Evolutionary conservation across 1,140 invertebrate genomes (phyloP), one percentile per base, ranked within the genome.

Genomic region (Aphelinus certus): DNA sequence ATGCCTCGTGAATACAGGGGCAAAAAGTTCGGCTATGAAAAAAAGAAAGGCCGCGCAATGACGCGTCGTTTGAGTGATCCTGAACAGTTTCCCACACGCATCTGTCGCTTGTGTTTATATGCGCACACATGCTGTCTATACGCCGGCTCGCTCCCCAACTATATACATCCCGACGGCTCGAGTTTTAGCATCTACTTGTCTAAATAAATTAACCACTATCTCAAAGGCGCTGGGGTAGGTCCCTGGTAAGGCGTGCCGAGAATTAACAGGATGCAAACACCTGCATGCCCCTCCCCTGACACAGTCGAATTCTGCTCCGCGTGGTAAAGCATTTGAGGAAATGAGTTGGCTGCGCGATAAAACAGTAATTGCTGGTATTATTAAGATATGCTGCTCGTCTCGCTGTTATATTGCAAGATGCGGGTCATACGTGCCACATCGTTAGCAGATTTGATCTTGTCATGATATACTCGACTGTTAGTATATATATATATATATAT

Each of bases 61-160:
- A 48, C 46, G 1, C 45, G 45, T 63, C 46, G 60, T 62, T 62
- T 47, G 6, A n/a, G 63, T 65, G 63, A 65, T 65, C 63, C 51
- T 65, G 26, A 26, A 65, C 63, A 65, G 63, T 49, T 65, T 65
- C 63, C 63, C 63, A 65, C 48, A 49, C 61, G 43, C 63, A 65
- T 65, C 63, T 65, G 63, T 46, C 61, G 26, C 26, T 26, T 3
- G 9, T 53, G 63, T 65, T 51, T 65, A 51, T 49, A 49, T 3
- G 49, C n/a, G 10, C 63, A 53, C 7, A n/a, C 51, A 48, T 47
- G 49, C 48, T 47, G 63, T 26, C 26, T 26, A 26, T 26, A 26
- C 26, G 26, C 26, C 26, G 26, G 26, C 26, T 26, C 26, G 26
- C 26, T 26, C 26, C 26, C 26, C 26, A 26, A 26, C 26, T 26